Percentiles rank a stretch among this genome's conserved stretches.
phyloP scores from a whole-genome alignment of 1,140 invertebrate species.

The Leptinotarsa lineolata region DNA sequence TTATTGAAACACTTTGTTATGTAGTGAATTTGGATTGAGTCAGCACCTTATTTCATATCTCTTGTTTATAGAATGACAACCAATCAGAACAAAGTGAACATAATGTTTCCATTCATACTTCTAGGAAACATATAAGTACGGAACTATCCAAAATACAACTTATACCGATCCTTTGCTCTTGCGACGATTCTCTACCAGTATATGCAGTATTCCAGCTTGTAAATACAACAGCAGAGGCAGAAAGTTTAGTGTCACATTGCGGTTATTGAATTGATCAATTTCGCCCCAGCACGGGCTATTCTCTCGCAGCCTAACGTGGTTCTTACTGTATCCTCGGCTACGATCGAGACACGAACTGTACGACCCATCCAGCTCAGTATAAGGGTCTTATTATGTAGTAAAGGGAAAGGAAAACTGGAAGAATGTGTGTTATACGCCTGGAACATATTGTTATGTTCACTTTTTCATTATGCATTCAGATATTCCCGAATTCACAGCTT shows the following conservation, averaged over 20 bases:
- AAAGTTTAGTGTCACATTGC: slow-evolving; percentile 54
- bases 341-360: slow-evolving; percentile 26
- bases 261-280: slow-evolving; percentile 58
- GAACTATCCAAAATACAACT: no score
- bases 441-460: slow-evolving; percentile 55
- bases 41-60: no score
- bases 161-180: no score
- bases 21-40: no score
- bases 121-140: no score
- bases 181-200: background rate
- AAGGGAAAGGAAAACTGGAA: slow-evolving; percentile 51
- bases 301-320: slow-evolving; percentile 42
- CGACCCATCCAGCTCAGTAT: slow-evolving; percentile 46
- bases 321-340: slow-evolving; percentile 33
- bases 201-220: slow-evolving; percentile 35
- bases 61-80: no score
- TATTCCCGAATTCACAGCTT: slow-evolving; percentile 37
- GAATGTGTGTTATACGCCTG: slow-evolving; percentile 51
- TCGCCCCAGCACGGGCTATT: slow-evolving; percentile 53
- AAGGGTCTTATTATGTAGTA: slow-evolving; percentile 55
- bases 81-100: no score
- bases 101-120: no score
- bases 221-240: slow-evolving; percentile 53
- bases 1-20: no score
- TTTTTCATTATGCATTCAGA: slow-evolving; percentile 53